These are phyloP conservation scores for Odontamblyopus lacepedii DNA, from an alignment of 2,797 vertebrate species.

Conservation along the genomic window DNA sequence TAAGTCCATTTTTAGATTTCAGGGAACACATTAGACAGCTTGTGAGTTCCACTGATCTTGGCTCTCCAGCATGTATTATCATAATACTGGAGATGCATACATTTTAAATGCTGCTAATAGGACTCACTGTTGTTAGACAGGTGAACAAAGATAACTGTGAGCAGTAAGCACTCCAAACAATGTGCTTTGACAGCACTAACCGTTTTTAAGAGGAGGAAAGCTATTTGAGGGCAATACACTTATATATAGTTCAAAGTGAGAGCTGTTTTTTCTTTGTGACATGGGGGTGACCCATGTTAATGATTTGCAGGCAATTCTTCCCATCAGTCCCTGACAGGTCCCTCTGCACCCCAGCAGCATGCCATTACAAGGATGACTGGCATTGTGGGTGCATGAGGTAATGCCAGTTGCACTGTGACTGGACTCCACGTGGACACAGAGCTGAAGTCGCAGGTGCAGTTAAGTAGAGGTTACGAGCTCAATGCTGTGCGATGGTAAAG, in stretches of 20 bases:
- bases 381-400: constrained; percentile 85
- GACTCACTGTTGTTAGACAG: neutral
- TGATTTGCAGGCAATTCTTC: constrained; percentile 79
- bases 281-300: constrained; percentile 76
- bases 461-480: constrained; percentile 55
- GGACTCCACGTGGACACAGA: constrained; percentile 64
- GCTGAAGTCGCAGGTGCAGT: constrained; percentile 61
- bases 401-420: constrained; percentile 69
- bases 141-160: neutral
- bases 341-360: constrained; percentile 70
- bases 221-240: constrained; percentile 53
- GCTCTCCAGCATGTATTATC: constrained; percentile 13
- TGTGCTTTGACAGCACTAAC: constrained; percentile 18
- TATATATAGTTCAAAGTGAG: constrained; percentile 68
- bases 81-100: constrained; percentile 28
- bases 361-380: constrained; percentile 79
- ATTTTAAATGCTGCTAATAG: neutral
- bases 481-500: constrained; percentile 44
- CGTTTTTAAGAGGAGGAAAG: constrained; percentile 17
- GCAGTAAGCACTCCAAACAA: constrained; percentile 13
- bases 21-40: constrained; percentile 49
- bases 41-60: constrained; percentile 43
- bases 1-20: constrained; percentile 67
- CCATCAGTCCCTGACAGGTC: constrained; percentile 74
- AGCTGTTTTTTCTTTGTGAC: constrained; percentile 75